A percentile compares a stretch with the other conserved stretches of the same genome.
These are phyloP conservation scores for Poeciliopsis turneri DNA, from an alignment of 2,797 vertebrate genomes.

Conservation along the genomic window DNA sequence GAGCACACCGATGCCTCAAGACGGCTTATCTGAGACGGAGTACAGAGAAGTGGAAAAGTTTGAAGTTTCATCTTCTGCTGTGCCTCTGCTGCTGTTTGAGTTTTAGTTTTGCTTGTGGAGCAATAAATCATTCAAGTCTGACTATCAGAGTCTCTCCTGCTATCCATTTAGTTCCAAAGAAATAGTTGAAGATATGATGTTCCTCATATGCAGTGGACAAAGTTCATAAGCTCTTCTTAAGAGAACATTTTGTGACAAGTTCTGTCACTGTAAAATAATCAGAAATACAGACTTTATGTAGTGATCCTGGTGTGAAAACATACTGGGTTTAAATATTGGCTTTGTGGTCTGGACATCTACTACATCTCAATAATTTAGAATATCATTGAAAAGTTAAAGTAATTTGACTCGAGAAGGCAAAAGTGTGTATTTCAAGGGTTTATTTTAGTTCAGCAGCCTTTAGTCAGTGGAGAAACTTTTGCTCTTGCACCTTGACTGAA, in stretches of 20 bases:
- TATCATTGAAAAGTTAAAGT: neutral
- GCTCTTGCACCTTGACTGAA: neutral
- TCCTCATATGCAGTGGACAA: neutral
- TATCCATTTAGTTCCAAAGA: neutral
- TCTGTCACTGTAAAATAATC: neutral
- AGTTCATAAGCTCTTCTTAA: neutral
- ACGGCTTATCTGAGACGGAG: constrained; percentile 66
- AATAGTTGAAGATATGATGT: neutral
- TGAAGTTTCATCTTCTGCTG: constrained; percentile 47
- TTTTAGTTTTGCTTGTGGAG: neutral
- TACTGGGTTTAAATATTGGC: neutral
- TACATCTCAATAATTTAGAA: neutral
- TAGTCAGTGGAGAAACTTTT: neutral
- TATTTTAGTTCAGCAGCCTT: neutral
- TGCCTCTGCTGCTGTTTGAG: neutral
- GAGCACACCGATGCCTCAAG: constrained; percentile 42
- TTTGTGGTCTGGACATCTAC: neutral
- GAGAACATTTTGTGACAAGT: neutral
- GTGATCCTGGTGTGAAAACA: neutral
- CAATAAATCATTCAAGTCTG: constrained; percentile 7
- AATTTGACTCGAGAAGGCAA: neutral
- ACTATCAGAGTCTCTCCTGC: constrained; percentile 7
- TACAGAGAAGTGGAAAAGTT: constrained; percentile 41
- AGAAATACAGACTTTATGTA: neutral
- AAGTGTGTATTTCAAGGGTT: neutral